Percentiles rank a stretch among this genome's conserved stretches.
These are phyloP conservation scores for Andrena dorsata DNA, from an alignment of 2,888 invertebrate genomes.

Conservation along the genomic window DNA sequence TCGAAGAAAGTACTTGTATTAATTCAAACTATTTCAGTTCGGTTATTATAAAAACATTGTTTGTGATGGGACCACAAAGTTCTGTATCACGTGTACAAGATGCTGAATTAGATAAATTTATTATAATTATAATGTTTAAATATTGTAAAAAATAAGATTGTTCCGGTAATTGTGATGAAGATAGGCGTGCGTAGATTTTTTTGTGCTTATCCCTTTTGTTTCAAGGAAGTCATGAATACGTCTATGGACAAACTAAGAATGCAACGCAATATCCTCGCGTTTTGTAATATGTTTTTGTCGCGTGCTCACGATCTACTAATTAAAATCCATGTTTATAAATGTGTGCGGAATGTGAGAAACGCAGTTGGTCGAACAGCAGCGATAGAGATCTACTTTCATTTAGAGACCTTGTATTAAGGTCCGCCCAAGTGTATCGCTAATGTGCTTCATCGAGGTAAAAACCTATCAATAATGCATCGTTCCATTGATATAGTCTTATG, in stretches of 20 bases:
- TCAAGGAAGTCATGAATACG: neutral
- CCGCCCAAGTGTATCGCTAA: constrained; percentile 24
- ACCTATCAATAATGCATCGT: constrained; percentile 10
- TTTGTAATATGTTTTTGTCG: neutral
- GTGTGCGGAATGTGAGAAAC: neutral
- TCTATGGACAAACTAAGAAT: neutral
- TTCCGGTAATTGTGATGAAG: too few relatives aligned
- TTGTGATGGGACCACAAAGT: too few relatives aligned
- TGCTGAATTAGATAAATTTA: too few relatives aligned
- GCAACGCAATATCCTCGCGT: constrained; percentile 2
- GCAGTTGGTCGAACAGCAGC: neutral
- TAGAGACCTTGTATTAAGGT: constrained; percentile 33
- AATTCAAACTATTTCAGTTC: too few relatives aligned
- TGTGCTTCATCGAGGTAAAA: constrained; percentile 10
- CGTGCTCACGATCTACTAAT: neutral
- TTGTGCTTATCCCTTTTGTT: too few relatives aligned
- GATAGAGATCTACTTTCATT: constrained; percentile 45
- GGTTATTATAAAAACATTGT: too few relatives aligned
- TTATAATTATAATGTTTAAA: too few relatives aligned
- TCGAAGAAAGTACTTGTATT: too few relatives aligned
- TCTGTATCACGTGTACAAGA: too few relatives aligned
- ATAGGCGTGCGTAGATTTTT: too few relatives aligned
- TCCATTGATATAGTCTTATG: neutral
- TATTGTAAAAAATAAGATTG: too few relatives aligned
- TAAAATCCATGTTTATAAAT: neutral